Percentiles rank a stretch among this genome's conserved stretches.
phyloP scores from a whole-genome alignment of 2,888 invertebrate species.

The Pheosia gnoma region DNA sequence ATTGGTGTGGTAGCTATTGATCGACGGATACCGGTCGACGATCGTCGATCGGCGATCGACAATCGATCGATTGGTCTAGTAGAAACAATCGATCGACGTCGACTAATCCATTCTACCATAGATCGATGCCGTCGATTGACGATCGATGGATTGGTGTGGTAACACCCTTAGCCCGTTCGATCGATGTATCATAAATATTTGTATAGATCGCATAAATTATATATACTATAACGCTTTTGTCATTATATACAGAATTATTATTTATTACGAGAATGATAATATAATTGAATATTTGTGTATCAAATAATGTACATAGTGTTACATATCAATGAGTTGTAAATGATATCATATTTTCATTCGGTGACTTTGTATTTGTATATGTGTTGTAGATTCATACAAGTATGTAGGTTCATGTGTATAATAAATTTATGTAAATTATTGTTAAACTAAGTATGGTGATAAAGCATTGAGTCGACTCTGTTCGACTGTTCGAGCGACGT shows the following conservation, averaged over 20 bases:
- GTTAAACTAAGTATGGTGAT: conserved; percentile 13
- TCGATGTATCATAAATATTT: conserved; percentile 42
- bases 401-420: conserved; percentile 35
- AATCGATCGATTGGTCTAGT: too few species aligned
- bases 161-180: conserved; percentile 15
- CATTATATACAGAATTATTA: conserved; percentile 50
- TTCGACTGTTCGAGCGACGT: conserved; percentile 37
- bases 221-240: conserved; percentile 44
- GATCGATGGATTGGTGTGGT: too few species aligned
- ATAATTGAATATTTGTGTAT: conserved; percentile 36
- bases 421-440: conserved; percentile 22
- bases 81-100: too few species aligned
- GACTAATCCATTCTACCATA: too few species aligned
- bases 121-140: too few species aligned
- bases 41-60: too few species aligned
- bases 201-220: conserved; percentile 42
- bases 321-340: conserved; percentile 68
- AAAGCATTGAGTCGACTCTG: conserved; percentile 30
- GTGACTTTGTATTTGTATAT: conserved; percentile 48
- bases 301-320: conserved; percentile 65
- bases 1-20: too few species aligned
- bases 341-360: conserved; percentile 33
- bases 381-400: conserved; percentile 30
- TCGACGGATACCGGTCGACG: too few species aligned
- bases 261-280: conserved; percentile 45